These are phyloP conservation scores for Escarpia spicata DNA, from an alignment of 2,888 invertebrate genomes.

Conservation along the genomic window DNA sequence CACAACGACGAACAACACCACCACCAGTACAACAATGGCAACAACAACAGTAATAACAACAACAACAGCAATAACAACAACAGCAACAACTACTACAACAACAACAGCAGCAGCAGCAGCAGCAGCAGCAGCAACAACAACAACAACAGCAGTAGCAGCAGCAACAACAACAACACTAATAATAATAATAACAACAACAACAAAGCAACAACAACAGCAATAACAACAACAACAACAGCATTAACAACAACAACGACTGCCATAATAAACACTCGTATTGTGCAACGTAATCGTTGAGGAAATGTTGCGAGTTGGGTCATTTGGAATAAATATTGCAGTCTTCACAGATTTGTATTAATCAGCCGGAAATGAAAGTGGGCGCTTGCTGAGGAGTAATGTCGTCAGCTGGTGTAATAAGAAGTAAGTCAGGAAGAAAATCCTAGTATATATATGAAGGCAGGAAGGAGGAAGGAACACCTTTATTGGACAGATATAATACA, in stretches of 20 bases:
- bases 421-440: too few species aligned
- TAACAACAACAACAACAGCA: too few species aligned
- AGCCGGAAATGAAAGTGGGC: not conserved
- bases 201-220: slow-evolving; percentile 22
- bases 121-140: slow-evolving; percentile 30
- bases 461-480: too few species aligned
- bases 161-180: slow-evolving; percentile 31
- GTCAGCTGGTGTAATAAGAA: not conserved
- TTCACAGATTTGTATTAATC: not conserved
- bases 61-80: slow-evolving; percentile 26
- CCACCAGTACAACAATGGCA: not conserved
- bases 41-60: slow-evolving; percentile 18
- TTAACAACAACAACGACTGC: too few species aligned
- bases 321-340: too few species aligned
- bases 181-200: slow-evolving; percentile 31
- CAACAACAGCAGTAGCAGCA: slow-evolving; percentile 28
- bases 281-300: too few species aligned
- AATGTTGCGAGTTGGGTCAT: too few species aligned
- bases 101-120: slow-evolving; percentile 23
- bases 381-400: not conserved
- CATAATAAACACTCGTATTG: too few species aligned
- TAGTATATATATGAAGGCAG: too few species aligned
- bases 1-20: slow-evolving; percentile 18
- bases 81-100: not conserved
- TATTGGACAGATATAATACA: too few species aligned